Conservation (phyloP, 2,888 invertebrate species). For the Apoda limacodes region DNA sequence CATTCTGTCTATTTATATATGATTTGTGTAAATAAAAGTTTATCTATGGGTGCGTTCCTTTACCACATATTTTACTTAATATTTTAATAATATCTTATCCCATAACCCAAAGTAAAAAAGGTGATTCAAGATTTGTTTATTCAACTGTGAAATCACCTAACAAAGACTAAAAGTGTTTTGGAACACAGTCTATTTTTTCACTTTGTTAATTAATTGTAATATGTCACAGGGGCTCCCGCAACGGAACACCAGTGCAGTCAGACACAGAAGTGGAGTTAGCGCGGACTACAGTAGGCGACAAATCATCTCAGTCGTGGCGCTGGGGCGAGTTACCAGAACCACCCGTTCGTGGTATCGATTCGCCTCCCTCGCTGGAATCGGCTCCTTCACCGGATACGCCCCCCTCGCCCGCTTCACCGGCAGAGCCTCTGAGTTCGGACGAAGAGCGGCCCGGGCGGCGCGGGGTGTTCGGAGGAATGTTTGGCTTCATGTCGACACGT, state of each 20-base stretch:
- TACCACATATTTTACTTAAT: too few relatives aligned
- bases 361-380: constrained; percentile 29
- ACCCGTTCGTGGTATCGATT: constrained; percentile 36
- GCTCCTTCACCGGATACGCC: constrained; percentile 36
- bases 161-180: too few relatives aligned
- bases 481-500: constrained; percentile 83
- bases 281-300: constrained; percentile 45
- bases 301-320: constrained; percentile 82
- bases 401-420: constrained; percentile 40
- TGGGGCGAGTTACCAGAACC: constrained; percentile 88
- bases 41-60: too few relatives aligned
- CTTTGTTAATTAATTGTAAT: too few relatives aligned
- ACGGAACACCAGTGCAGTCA: constrained; percentile 89
- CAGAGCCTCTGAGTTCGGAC: constrained; percentile 58
- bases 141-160: too few relatives aligned
- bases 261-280: constrained; percentile 93
- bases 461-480: constrained; percentile 91
- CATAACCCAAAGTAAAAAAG: too few relatives aligned
- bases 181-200: too few relatives aligned
- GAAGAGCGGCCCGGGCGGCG: constrained; percentile 56
- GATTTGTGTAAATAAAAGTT: too few relatives aligned
- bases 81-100: too few relatives aligned
- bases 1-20: too few relatives aligned
- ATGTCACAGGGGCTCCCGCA: constrained; percentile 75
- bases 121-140: too few relatives aligned